Conservation (phyloP, 2,888 invertebrate genomes). For the Acronicta leporina region DNA sequence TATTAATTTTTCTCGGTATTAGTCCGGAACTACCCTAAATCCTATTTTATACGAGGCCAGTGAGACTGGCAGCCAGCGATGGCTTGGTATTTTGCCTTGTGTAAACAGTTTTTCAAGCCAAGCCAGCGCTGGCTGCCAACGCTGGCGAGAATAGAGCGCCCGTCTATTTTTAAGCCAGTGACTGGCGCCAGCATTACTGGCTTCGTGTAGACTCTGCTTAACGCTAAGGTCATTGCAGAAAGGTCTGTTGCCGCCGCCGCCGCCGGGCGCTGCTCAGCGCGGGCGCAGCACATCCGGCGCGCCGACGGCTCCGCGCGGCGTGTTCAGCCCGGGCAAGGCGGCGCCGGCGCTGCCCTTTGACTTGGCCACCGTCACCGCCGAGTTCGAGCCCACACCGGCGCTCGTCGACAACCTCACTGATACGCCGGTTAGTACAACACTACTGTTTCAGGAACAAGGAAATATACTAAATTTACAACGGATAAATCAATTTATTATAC, state of each 20-base stretch:
- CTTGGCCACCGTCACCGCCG: constrained; percentile 68
- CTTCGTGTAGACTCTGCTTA: too few species aligned
- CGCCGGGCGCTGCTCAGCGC: constrained; percentile 71
- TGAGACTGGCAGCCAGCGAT: too few species aligned
- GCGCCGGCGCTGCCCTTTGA: constrained; percentile 74
- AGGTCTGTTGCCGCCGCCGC: constrained; percentile 84
- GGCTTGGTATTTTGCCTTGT: too few species aligned
- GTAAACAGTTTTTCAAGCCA: too few species aligned
- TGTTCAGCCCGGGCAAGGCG: constrained; percentile 77
- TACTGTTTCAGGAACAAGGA: background rate
- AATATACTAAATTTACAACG: background rate
- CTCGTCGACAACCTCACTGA: constrained; percentile 73
- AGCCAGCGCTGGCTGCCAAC: too few species aligned
- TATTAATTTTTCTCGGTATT: too few species aligned
- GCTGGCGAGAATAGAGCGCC: too few species aligned
- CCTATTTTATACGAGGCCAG: too few species aligned
- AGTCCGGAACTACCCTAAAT: too few species aligned
- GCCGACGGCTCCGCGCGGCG: constrained; percentile 61
- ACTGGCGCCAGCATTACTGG: too few species aligned
- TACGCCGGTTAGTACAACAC: constrained; percentile 67
- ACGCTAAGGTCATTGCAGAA: constrained; percentile 70
- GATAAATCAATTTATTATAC: background rate
- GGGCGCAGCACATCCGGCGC: constrained; percentile 71
- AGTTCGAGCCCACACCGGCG: constrained; percentile 73
- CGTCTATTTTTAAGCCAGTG: too few species aligned